A percentile compares a stretch with the other conserved stretches of the same genome.
Evolutionary conservation across 2,888 invertebrate genomes (phyloP).

Genomic region (Drosophila nigricruria): DNA sequence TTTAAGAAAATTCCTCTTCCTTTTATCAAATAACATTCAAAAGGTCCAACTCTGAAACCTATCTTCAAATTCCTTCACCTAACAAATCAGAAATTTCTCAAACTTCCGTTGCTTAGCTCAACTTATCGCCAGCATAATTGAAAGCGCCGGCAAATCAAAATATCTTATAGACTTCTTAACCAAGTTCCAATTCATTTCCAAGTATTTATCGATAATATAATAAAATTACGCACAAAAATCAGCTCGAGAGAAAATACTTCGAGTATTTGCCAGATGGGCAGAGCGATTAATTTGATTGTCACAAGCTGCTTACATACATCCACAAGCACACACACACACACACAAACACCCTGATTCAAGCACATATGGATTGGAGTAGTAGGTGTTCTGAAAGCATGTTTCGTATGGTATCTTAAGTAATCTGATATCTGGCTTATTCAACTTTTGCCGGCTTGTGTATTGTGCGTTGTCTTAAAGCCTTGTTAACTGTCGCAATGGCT

Average conservation of each 20-base stretch:
- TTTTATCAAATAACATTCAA: too few relatives aligned
- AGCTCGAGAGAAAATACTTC: constrained; percentile 9
- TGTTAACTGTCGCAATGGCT: constrained; percentile 73
- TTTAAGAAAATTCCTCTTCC: too few relatives aligned
- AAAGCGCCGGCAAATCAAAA: not conserved
- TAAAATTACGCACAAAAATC: constrained; percentile 15
- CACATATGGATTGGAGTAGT: not conserved
- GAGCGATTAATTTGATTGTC: constrained; percentile 49
- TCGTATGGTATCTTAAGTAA: constrained; percentile 39
- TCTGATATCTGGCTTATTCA: constrained; percentile 51
- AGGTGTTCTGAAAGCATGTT: constrained; percentile 16
- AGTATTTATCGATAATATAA: constrained; percentile 24
- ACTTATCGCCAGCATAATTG: not conserved
- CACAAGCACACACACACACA: not conserved
- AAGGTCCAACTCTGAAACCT: not conserved
- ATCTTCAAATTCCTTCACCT: not conserved
- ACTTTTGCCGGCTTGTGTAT: constrained; percentile 29
- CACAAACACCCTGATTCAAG: too few relatives aligned
- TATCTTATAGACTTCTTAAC: not conserved
- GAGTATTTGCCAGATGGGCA: constrained; percentile 8
- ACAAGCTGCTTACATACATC: constrained; percentile 36
- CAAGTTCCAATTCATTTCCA: constrained; percentile 1
- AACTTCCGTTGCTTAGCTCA: not conserved
- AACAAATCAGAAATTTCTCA: not conserved
- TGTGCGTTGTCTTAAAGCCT: constrained; percentile 45